These are phyloP conservation scores for Haemorhous mexicanus DNA, from an alignment of 2,113 vertebrate genomes.

Conservation along the genomic window DNA sequence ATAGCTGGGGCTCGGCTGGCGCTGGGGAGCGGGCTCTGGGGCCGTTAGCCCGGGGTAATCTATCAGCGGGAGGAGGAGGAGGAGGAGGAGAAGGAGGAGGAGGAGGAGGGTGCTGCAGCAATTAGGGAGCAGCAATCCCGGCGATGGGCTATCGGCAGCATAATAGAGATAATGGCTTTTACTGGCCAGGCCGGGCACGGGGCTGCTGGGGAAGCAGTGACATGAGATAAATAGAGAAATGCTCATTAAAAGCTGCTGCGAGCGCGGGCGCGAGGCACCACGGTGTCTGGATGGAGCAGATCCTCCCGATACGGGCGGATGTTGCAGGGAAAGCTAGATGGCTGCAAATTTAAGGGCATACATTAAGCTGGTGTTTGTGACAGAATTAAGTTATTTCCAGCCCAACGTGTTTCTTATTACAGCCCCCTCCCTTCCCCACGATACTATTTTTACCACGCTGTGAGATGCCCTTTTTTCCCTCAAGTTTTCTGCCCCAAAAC, in stretches of 20 bases:
- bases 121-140: constrained; percentile 81
- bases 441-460: background rate
- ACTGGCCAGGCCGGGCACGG: constrained; percentile 71
- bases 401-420: background rate
- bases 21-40: constrained; percentile 68
- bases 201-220: constrained; percentile 64
- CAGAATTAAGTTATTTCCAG: constrained; percentile 40
- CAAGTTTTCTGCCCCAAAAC: background rate
- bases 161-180: constrained; percentile 83
- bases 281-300: constrained; percentile 32
- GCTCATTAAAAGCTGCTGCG: constrained; percentile 72
- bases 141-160: constrained; percentile 78
- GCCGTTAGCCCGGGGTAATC: constrained; percentile 77
- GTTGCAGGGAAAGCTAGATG: background rate
- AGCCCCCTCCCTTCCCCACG: background rate
- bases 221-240: constrained; percentile 69
- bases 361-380: constrained; percentile 23
- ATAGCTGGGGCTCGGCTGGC: constrained; percentile 64
- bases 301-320: constrained; percentile 28
- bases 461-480: background rate
- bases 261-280: constrained; percentile 39
- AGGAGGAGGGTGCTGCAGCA: constrained; percentile 73
- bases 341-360: background rate
- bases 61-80: constrained; percentile 58
- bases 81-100: background rate